A percentile compares a stretch with the other conserved stretches of the same genome.
Evolutionary conservation across 1,140 invertebrate species (phyloP).

Genomic region (Mylabris phalerata): DNA sequence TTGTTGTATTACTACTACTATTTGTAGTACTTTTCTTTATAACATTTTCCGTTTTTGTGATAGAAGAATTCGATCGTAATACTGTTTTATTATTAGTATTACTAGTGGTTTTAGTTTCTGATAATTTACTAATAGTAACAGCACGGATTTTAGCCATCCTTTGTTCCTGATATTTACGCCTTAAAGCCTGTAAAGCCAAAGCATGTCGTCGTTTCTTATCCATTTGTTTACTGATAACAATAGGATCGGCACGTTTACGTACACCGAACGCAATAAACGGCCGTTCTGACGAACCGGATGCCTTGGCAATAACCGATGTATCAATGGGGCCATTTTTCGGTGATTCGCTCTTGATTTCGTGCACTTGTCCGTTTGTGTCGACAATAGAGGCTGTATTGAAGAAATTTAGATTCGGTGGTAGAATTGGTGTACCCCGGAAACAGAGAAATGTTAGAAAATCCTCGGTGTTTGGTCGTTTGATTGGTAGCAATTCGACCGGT

Average conservation of each 20-base stretch:
- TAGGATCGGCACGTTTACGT: conserved; percentile 47
- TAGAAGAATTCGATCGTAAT: conserved; percentile 32
- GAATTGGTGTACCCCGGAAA: conserved; percentile 68
- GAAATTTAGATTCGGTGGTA: conserved; percentile 68
- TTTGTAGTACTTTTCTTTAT: conserved; percentile 27
- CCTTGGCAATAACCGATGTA: conserved; percentile 28
- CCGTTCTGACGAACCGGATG: conserved; percentile 30
- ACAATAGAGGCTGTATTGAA: conserved; percentile 51
- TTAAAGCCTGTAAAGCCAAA: conserved; percentile 52
- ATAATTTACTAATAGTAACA: conserved; percentile 39
- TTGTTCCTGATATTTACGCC: conserved; percentile 60
- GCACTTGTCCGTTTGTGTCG: conserved; percentile 31
- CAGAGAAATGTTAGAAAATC: conserved; percentile 87
- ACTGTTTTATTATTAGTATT: conserved; percentile 30
- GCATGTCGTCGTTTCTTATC: conserved; percentile 41
- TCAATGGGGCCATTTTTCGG: conserved; percentile 36
- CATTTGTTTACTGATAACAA: conserved; percentile 41
- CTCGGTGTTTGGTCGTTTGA: conserved; percentile 76
- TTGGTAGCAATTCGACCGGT: conserved; percentile 52
- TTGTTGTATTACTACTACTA: conserved; percentile 33
- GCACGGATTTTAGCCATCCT: conserved; percentile 50
- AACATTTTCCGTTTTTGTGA: conserved; percentile 34
- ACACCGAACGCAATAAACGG: conserved; percentile 49
- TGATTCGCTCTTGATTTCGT: conserved; percentile 32
- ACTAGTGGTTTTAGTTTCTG: conserved; percentile 34